Evolutionary conservation across 2,797 vertebrate genomes (phyloP).

Genomic region (Benthosema pterotum): DNA sequence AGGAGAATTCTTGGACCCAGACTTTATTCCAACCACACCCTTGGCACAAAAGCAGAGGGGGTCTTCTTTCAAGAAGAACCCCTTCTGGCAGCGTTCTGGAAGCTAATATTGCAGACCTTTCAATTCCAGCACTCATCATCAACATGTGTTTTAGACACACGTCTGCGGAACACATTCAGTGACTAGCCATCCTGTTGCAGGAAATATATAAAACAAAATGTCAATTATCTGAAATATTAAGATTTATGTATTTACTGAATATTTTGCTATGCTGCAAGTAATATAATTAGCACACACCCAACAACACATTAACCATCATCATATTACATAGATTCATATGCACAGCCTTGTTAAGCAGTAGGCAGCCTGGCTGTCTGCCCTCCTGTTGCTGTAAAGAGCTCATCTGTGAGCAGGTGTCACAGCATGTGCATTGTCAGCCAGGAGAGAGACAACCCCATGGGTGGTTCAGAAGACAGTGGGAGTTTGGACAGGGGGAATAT

Average conservation of each 20-base stretch:
- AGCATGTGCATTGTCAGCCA: conserved; percentile 47
- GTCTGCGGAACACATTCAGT: background rate
- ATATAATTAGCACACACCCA: background rate
- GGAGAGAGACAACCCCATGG: conserved; percentile 19
- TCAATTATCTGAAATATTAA: too few relatives aligned
- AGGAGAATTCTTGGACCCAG: conserved; percentile 50
- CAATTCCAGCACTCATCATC: conserved; percentile 13
- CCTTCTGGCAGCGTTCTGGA: conserved; percentile 22
- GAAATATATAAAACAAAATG: background rate
- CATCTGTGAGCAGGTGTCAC: conserved; percentile 65
- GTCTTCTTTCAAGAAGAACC: conserved; percentile 39
- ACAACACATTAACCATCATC: background rate
- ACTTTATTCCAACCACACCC: conserved; percentile 57
- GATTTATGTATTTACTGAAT: too few relatives aligned
- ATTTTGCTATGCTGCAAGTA: too few relatives aligned
- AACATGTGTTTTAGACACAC: conserved; percentile 7
- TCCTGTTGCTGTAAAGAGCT: conserved; percentile 57
- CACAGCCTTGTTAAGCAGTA: conserved; percentile 61
- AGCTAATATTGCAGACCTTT: conserved; percentile 7
- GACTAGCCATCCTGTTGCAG: background rate
- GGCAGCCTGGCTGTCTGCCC: conserved; percentile 57
- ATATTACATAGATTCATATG: conserved; percentile 1
- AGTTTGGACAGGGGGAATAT: conserved; percentile 35
- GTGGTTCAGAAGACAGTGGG: conserved; percentile 44
- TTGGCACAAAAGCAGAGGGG: conserved; percentile 39